These are phyloP conservation scores for Ormyrus labotus DNA, from an alignment of 2,888 invertebrate species.

Conservation along the genomic window DNA sequence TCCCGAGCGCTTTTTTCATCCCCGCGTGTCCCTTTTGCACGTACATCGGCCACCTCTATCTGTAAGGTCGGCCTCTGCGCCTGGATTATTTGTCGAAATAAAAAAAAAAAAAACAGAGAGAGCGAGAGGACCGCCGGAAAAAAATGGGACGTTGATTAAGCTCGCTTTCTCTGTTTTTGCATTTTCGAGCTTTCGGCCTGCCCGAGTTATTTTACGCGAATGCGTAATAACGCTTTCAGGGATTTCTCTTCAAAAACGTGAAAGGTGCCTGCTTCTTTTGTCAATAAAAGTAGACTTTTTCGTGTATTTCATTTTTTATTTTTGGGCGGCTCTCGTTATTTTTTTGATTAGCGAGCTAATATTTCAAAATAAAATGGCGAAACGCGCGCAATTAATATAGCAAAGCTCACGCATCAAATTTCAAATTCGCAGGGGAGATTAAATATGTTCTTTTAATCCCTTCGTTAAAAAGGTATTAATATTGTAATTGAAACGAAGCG, in stretches of 20 bases:
- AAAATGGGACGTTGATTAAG: conserved; percentile 10
- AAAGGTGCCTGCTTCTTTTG: conserved; percentile 1
- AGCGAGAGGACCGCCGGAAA: not conserved
- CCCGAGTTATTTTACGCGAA: conserved; percentile 21
- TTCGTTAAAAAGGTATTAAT: too few species aligned
- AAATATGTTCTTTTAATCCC: too few species aligned
- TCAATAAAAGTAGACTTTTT: conserved; percentile 32
- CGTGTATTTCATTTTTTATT: not conserved
- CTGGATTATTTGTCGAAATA: conserved; percentile 3
- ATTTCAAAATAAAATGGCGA: too few species aligned
- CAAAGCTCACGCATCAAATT: too few species aligned
- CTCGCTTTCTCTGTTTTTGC: not conserved
- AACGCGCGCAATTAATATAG: too few species aligned
- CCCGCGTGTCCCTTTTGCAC: too few species aligned
- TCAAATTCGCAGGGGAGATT: too few species aligned
- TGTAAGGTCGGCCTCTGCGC: not conserved
- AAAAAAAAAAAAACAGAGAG: not conserved
- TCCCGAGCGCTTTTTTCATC: not conserved
- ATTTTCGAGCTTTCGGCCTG: conserved; percentile 1
- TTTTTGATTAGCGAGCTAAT: not conserved
- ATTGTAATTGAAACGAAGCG: too few species aligned
- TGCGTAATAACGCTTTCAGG: conserved; percentile 17
- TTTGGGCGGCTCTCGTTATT: not conserved
- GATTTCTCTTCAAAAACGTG: not conserved
- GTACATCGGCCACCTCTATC: not conserved